Conservation (phyloP, 2,797 vertebrate species). For the Allobates femoralis region DNA sequence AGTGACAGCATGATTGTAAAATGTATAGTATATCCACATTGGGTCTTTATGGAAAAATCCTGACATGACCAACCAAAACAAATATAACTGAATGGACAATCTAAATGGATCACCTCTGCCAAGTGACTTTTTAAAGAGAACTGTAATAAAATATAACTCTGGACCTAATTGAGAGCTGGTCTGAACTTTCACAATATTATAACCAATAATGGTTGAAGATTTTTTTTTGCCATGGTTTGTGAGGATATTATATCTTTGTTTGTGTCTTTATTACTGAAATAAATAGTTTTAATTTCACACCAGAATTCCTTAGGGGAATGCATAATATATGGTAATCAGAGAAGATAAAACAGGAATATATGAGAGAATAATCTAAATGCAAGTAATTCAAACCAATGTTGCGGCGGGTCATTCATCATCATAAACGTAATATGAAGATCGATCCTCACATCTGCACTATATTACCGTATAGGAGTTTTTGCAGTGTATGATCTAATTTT, state of each 20-base stretch:
- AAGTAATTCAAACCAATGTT: constrained; percentile 28
- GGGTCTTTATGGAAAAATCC: too few species aligned
- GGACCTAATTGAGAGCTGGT: too few species aligned
- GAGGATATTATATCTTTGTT: not conserved
- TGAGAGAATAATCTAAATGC: constrained; percentile 33
- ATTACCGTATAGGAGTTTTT: constrained; percentile 30
- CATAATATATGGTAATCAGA: constrained; percentile 19
- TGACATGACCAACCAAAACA: too few species aligned
- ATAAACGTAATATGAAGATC: constrained; percentile 16
- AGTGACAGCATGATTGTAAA: too few species aligned
- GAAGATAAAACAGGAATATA: constrained; percentile 12
- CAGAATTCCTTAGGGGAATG: not conserved
- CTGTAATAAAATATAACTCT: too few species aligned
- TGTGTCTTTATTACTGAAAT: constrained; percentile 20
- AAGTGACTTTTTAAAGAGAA: too few species aligned
- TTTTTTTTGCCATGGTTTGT: not conserved
- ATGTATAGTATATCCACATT: too few species aligned
- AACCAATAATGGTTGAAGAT: not conserved
- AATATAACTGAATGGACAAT: too few species aligned
- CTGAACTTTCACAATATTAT: too few species aligned
- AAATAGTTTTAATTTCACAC: constrained; percentile 11
- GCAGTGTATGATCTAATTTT: constrained; percentile 33
- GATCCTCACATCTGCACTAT: constrained; percentile 41
- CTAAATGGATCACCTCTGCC: too few species aligned
- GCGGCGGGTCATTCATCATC: constrained; percentile 25